phyloP scores from a whole-genome alignment of 2,113 vertebrate genomes.

The Seriola aureovittata region DNA sequence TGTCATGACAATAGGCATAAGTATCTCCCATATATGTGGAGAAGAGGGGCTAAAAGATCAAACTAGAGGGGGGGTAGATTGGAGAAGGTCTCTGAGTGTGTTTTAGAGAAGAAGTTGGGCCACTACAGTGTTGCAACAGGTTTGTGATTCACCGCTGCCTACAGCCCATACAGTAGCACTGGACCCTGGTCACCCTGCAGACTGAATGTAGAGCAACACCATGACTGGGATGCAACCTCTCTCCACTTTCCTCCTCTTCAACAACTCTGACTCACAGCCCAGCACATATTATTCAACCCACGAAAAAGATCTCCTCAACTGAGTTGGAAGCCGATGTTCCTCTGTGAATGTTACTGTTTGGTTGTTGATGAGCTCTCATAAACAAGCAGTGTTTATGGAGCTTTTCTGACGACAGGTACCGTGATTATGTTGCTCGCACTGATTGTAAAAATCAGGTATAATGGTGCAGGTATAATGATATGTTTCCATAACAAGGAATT shows the following conservation, averaged over 20 bases:
- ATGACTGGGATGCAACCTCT: constrained; percentile 78
- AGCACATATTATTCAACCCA: constrained; percentile 72
- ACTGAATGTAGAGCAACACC: constrained; percentile 75
- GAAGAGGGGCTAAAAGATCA: constrained; percentile 32
- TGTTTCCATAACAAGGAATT: background rate
- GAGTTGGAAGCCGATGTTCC: constrained; percentile 42
- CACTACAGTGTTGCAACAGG: constrained; percentile 63
- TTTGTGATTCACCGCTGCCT: constrained; percentile 69
- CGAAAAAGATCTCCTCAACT: constrained; percentile 58
- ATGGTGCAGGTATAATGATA: background rate
- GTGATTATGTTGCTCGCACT: background rate
- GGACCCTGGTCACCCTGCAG: constrained; percentile 65
- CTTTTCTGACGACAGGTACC: constrained; percentile 2
- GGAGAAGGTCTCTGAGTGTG: background rate
- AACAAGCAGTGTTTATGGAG: constrained; percentile 8
- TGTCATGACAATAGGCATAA: constrained; percentile 52
- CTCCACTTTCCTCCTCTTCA: constrained; percentile 78
- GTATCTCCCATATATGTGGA: constrained; percentile 20
- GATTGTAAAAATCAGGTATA: background rate
- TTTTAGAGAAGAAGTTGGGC: constrained; percentile 50
- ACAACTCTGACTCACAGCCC: constrained; percentile 76
- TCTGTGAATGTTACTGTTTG: constrained; percentile 25
- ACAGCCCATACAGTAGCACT: constrained; percentile 54
- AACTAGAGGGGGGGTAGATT: constrained; percentile 5
- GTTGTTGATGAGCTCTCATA: constrained; percentile 31